These are phyloP conservation scores for Rutpela maculata DNA, from an alignment of 2,888 invertebrate species.

Conservation along the genomic window DNA sequence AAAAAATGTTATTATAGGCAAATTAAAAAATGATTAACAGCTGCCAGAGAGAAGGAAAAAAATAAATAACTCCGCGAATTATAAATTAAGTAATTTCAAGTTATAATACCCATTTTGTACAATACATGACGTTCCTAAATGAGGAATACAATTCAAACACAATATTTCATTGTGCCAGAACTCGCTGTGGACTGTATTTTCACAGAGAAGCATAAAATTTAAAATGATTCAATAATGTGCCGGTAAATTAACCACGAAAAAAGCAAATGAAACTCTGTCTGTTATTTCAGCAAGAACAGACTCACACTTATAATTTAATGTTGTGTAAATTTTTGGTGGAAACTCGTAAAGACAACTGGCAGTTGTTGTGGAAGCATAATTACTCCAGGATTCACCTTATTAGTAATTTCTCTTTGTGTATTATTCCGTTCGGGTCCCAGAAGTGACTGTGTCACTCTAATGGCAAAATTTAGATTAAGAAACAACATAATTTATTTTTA, in stretches of 20 bases:
- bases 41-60: too few relatives aligned
- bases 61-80: too few relatives aligned
- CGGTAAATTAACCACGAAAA: neutral
- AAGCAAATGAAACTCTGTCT: constrained; percentile 3
- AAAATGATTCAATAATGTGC: neutral
- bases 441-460: neutral
- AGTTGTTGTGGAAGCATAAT: neutral
- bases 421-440: neutral
- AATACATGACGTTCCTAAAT: too few relatives aligned
- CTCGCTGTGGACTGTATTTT: neutral
- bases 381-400: constrained; percentile 17
- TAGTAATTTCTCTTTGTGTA: constrained; percentile 24
- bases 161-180: neutral
- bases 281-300: neutral
- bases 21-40: too few relatives aligned
- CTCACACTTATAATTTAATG: constrained; percentile 20
- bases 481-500: constrained; percentile 5
- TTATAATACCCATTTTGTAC: too few relatives aligned
- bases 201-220: neutral
- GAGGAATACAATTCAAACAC: too few relatives aligned
- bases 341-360: constrained; percentile 13
- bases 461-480: constrained; percentile 5
- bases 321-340: constrained; percentile 20
- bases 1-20: too few relatives aligned
- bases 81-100: too few relatives aligned